A percentile compares a stretch with the other conserved stretches of the same genome.
Evolutionary conservation across 1,140 invertebrate genomes (phyloP).

Genomic region (Procambarus clarkii): DNA sequence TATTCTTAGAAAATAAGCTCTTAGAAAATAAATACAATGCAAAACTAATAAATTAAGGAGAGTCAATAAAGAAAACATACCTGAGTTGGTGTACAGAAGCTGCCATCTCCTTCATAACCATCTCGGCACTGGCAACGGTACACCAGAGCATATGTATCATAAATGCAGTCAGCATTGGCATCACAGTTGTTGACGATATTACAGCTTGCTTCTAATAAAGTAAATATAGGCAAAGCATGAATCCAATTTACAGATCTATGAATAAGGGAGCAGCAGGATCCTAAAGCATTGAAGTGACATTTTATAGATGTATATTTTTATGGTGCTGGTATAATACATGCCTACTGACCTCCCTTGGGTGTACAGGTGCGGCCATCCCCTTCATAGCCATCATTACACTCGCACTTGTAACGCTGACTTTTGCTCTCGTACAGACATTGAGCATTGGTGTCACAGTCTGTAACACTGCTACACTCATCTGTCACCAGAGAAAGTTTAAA

Average conservation of each 20-base stretch:
- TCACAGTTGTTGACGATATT: conserved; percentile 86
- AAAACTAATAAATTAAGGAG: too few species aligned
- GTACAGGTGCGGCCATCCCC: conserved; percentile 89
- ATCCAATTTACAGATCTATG: background rate
- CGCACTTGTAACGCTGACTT: conserved; percentile 83
- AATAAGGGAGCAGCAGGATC: background rate
- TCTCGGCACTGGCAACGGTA: conserved; percentile 89
- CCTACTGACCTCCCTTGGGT: conserved; percentile 80
- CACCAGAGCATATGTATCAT: conserved; percentile 79
- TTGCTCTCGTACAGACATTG: conserved; percentile 78
- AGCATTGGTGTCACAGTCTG: conserved; percentile 81
- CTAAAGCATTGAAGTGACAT: background rate
- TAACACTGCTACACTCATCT: conserved; percentile 74
- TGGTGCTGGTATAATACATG: background rate
- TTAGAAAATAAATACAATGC: too few species aligned
- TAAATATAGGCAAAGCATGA: background rate
- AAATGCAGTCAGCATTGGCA: conserved; percentile 86
- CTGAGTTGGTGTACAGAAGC: conserved; percentile 75
- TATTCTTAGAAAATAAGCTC: too few species aligned
- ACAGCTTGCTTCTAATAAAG: conserved; percentile 77
- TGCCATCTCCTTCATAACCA: conserved; percentile 90
- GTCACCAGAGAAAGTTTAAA: background rate
- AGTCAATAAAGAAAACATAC: conserved; percentile 20
- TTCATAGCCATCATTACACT: conserved; percentile 87
- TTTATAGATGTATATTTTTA: background rate